Conservation (phyloP, 37 sponge, comb jelly and placozoan genomes). For the Mnemiopsis leidyi region DNA sequence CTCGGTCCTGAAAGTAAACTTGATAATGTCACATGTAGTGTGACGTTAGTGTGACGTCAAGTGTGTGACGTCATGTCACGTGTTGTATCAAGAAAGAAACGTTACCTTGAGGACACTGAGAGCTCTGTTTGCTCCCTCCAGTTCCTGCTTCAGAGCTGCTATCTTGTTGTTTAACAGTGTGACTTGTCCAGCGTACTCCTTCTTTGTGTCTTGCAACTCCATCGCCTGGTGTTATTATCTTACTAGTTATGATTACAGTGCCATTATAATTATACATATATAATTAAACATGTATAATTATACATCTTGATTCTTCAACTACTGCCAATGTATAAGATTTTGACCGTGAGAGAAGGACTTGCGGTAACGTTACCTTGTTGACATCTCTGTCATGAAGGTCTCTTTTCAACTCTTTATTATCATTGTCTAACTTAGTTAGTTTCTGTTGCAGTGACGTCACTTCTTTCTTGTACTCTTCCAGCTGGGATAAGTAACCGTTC, state of each 20-base stretch:
- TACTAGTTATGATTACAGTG: background rate
- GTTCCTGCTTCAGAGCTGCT: slow-evolving; percentile 45
- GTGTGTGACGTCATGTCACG: background rate
- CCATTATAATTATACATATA: no score
- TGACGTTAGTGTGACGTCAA: background rate
- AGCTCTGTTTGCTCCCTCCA: background rate
- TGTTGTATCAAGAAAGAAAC: background rate
- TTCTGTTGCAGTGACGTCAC: background rate
- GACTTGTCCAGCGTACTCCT: slow-evolving; percentile 37
- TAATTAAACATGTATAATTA: background rate
- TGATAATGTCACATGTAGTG: no score
- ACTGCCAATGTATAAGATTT: no score
- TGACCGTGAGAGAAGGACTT: no score
- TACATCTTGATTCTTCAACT: no score
- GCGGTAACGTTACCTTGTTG: background rate
- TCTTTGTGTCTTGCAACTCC: slow-evolving; percentile 22
- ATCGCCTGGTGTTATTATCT: slow-evolving; percentile 30
- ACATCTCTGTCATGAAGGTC: slow-evolving; percentile 34
- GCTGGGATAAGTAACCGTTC: background rate
- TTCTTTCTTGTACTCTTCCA: background rate
- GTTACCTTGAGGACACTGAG: slow-evolving; percentile 45
- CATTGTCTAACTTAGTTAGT: background rate
- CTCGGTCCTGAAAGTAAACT: slow-evolving; percentile 45
- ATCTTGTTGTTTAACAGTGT: slow-evolving; percentile 26
- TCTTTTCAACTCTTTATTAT: background rate